phyloP scores from a whole-genome alignment of 2,113 vertebrate species.

The Xiphophorus maculatus region DNA sequence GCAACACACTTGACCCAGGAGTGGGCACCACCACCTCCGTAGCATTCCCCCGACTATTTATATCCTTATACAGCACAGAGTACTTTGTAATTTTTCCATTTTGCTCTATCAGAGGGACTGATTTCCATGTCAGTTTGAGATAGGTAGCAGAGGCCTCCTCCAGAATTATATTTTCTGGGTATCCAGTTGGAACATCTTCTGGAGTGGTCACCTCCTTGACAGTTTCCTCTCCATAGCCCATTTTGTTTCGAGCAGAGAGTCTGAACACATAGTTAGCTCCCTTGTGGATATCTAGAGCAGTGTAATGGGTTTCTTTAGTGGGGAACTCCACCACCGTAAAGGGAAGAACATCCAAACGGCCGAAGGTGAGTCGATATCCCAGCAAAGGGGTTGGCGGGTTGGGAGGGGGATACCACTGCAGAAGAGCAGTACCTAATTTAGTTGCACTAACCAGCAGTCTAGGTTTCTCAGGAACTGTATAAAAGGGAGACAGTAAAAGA shows the following conservation, averaged over 20 bases:
- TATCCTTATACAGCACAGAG: slow-evolving; percentile 90
- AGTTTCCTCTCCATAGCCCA: slow-evolving; percentile 92
- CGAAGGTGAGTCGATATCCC: slow-evolving; percentile 93
- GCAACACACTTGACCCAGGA: slow-evolving; percentile 84
- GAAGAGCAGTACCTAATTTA: slow-evolving; percentile 86
- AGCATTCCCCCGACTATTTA: slow-evolving; percentile 89
- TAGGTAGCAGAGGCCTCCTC: slow-evolving; percentile 84
- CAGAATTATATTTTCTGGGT: slow-evolving; percentile 86
- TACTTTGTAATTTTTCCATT: slow-evolving; percentile 91
- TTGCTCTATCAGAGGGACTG: slow-evolving; percentile 87
- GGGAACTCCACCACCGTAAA: slow-evolving; percentile 89
- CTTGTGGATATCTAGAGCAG: slow-evolving; percentile 89
- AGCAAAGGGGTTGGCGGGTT: slow-evolving; percentile 89
- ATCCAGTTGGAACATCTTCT: slow-evolving; percentile 88
- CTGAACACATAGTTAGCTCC: slow-evolving; percentile 90
- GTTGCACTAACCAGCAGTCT: slow-evolving; percentile 87
- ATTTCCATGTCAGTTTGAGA: slow-evolving; percentile 87
- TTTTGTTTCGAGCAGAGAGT: slow-evolving; percentile 92
- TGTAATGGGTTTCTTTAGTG: slow-evolving; percentile 88
- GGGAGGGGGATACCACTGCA: slow-evolving; percentile 91
- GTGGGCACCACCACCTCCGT: slow-evolving; percentile 85
- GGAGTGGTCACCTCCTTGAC: slow-evolving; percentile 89
- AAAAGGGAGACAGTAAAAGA: slow-evolving; percentile 55
- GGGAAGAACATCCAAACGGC: slow-evolving; percentile 85
- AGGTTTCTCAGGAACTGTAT: slow-evolving; percentile 92